Percentiles rank a stretch among this genome's conserved stretches.
Evolutionary conservation across 1,140 invertebrate species (phyloP).

Genomic region (Wiebesia pumilae): DNA sequence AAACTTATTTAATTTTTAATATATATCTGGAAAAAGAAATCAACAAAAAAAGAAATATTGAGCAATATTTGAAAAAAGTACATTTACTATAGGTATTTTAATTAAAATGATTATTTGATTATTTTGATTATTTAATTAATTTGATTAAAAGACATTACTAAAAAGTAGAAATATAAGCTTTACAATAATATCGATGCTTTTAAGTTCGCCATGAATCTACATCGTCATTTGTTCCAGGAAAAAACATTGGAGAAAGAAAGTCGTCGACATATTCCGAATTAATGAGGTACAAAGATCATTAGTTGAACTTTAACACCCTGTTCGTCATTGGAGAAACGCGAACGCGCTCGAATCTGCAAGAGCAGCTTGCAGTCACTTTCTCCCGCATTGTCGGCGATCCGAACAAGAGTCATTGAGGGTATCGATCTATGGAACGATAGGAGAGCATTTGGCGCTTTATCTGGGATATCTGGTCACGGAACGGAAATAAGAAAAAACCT

Average conservation of each 20-base stretch:
- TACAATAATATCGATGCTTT: too few relatives aligned
- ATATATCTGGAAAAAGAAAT: too few relatives aligned
- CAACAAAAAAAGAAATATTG: too few relatives aligned
- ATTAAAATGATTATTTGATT: too few relatives aligned
- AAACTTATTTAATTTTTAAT: too few relatives aligned
- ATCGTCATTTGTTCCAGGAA: neutral
- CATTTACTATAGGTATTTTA: too few relatives aligned
- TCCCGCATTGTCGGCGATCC: neutral
- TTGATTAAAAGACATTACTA: too few relatives aligned
- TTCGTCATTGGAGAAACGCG: neutral
- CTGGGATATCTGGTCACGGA: conserved; percentile 16
- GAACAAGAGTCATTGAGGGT: conserved; percentile 23
- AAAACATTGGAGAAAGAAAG: neutral
- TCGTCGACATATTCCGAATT: conserved; percentile 1
- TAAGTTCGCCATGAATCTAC: neutral
- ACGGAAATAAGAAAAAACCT: neutral
- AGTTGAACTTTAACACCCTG: conserved; percentile 14
- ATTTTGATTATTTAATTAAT: too few relatives aligned
- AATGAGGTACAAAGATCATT: conserved; percentile 38
- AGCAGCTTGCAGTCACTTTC: neutral
- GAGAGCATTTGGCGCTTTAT: conserved; percentile 39
- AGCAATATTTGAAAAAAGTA: too few relatives aligned
- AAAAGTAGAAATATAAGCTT: too few relatives aligned
- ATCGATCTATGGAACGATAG: conserved; percentile 38
- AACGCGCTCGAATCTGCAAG: neutral